Conservation (phyloP, 2,113 vertebrate species). For the Trematomus loennbergii region DNA sequence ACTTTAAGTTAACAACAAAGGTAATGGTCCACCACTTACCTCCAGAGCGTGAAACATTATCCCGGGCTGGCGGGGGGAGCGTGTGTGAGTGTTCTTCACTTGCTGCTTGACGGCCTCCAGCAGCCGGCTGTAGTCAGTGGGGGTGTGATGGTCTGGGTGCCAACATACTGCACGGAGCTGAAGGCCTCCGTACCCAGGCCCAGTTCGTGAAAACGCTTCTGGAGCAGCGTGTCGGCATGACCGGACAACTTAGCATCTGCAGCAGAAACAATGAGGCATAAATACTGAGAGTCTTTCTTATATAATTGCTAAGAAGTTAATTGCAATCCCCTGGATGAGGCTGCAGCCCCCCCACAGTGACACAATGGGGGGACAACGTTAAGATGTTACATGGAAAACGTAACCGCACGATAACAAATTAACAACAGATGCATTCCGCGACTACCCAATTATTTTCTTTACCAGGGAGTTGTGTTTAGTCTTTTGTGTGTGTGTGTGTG, state of each 20-base stretch:
- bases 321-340: not conserved
- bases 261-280: not conserved
- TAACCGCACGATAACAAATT: not conserved
- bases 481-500: no score
- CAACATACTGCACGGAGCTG: constrained; percentile 86
- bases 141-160: constrained; percentile 84
- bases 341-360: not conserved
- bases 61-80: constrained; percentile 83
- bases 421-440: not conserved
- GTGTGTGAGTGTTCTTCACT: constrained; percentile 84
- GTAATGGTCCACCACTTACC: constrained; percentile 58
- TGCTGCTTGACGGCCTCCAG: constrained; percentile 78
- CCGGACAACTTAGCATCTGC: constrained; percentile 73
- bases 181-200: constrained; percentile 84
- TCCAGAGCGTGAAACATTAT: constrained; percentile 86
- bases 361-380: not conserved
- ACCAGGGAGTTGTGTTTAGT: no score
- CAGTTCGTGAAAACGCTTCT: constrained; percentile 87
- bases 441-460: not conserved
- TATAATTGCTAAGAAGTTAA: not conserved
- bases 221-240: constrained; percentile 79
- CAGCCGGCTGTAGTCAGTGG: constrained; percentile 83
- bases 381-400: not conserved
- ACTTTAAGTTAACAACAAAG: not conserved
- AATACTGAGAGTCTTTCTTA: not conserved